These are phyloP conservation scores for Sorex fumeus DNA, from an alignment of 2,113 vertebrate genomes.

Conservation along the genomic window DNA sequence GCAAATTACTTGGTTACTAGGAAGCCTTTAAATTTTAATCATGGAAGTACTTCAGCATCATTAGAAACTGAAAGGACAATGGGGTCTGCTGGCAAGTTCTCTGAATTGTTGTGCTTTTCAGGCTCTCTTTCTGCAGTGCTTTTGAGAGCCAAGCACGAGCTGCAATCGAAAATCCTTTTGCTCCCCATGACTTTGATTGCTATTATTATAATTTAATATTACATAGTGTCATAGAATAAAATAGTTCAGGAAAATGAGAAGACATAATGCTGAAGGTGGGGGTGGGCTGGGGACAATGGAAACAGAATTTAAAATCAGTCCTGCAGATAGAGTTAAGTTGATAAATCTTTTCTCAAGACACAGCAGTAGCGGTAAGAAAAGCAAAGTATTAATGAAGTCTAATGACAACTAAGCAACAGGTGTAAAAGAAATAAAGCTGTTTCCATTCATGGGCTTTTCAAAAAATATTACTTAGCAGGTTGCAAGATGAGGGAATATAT, in stretches of 20 bases:
- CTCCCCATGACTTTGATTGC: slow-evolving; percentile 91
- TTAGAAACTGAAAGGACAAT: slow-evolving; percentile 89
- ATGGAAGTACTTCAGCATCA: slow-evolving; percentile 91
- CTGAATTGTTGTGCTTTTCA: slow-evolving; percentile 88
- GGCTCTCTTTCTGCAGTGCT: slow-evolving; percentile 83
- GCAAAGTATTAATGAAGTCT: background rate
- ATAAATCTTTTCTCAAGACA: slow-evolving; percentile 11
- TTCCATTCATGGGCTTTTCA: background rate
- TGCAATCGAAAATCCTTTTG: slow-evolving; percentile 87
- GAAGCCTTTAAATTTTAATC: slow-evolving; percentile 92
- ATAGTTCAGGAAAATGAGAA: slow-evolving; percentile 84
- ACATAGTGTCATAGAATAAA: slow-evolving; percentile 83
- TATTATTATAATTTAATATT: slow-evolving; percentile 90
- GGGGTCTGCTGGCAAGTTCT: slow-evolving; percentile 86
- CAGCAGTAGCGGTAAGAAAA: background rate
- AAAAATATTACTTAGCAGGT: background rate
- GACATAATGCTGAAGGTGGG: slow-evolving; percentile 69
- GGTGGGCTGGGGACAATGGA: background rate
- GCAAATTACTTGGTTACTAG: slow-evolving; percentile 91
- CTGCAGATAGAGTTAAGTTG: slow-evolving; percentile 28
- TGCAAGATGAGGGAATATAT: background rate
- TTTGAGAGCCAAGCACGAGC: slow-evolving; percentile 85
- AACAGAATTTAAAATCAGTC: slow-evolving; percentile 43
- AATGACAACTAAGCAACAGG: slow-evolving; percentile 36
- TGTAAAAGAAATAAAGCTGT: background rate